phyloP scores from a whole-genome alignment of 2,113 vertebrate genomes.

The Micromys minutus region DNA sequence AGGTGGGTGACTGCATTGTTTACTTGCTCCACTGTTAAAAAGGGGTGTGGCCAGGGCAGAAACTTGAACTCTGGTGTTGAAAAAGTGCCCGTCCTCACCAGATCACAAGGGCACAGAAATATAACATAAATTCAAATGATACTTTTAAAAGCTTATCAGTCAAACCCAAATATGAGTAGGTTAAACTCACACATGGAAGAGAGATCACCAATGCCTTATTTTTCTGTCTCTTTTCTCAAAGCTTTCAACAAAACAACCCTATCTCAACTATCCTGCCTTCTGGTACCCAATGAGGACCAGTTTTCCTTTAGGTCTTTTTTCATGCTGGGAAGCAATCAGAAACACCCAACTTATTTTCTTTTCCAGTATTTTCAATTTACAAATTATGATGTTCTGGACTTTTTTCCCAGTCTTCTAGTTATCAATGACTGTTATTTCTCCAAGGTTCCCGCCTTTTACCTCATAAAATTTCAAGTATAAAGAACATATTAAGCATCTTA shows the following conservation, averaged over 20 bases:
- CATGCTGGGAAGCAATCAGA: conserved; percentile 25
- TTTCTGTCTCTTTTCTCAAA: conserved; percentile 12
- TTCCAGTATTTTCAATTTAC: conserved; percentile 41
- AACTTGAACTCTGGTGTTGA: conserved; percentile 6
- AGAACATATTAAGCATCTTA: not conserved
- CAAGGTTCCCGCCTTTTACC: conserved; percentile 31
- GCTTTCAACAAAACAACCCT: conserved; percentile 3
- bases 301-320: conserved; percentile 6
- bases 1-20: not conserved
- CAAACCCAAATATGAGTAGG: not conserved
- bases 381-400: conserved; percentile 38
- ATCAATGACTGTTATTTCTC: conserved; percentile 35
- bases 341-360: not conserved
- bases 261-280: not conserved
- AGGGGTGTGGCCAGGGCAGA: not conserved
- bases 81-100: conserved; percentile 4
- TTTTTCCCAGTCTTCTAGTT: conserved; percentile 35
- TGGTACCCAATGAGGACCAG: not conserved
- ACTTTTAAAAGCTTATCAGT: conserved; percentile 25
- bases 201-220: conserved; percentile 1
- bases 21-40: not conserved
- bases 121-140: conserved; percentile 23
- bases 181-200: not conserved
- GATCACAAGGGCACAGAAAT: not conserved
- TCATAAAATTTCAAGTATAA: conserved; percentile 39